These are phyloP conservation scores for Drosophila meridionalis DNA, from an alignment of 2,888 invertebrate species.

Conservation along the genomic window DNA sequence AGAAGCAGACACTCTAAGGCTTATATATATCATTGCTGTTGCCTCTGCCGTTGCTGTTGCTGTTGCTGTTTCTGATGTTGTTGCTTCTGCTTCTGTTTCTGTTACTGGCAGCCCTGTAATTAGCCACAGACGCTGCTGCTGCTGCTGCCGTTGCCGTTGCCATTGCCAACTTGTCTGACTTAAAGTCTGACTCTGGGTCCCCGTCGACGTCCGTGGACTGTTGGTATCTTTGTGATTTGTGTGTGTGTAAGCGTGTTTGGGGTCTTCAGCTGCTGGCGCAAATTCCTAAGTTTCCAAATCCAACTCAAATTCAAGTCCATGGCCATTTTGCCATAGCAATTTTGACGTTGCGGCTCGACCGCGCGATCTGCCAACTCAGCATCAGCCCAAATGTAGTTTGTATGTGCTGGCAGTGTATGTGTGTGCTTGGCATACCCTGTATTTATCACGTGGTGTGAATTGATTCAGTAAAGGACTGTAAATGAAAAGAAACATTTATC, in stretches of 20 bases:
- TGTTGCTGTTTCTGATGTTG: conserved; percentile 57
- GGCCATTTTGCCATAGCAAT: conserved; percentile 56
- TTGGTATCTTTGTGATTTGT: conserved; percentile 14
- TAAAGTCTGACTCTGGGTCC: conserved; percentile 24
- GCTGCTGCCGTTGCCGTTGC: conserved; percentile 56
- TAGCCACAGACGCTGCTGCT: conserved; percentile 72
- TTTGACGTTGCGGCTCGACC: conserved; percentile 72
- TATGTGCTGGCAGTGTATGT: neutral
- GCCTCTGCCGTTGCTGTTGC: conserved; percentile 45
- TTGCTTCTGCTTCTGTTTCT: conserved; percentile 45
- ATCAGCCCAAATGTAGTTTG: neutral
- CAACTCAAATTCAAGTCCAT: conserved; percentile 73
- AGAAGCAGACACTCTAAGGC: conserved; percentile 42
- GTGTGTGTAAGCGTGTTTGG: conserved; percentile 33
- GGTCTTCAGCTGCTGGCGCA: conserved; percentile 62
- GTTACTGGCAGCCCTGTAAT: conserved; percentile 77
- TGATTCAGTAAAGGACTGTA: neutral
- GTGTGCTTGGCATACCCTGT: conserved; percentile 30
- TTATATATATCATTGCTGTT: conserved; percentile 73
- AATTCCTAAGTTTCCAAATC: conserved; percentile 74
- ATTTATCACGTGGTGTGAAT: neutral
- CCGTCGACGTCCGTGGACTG: conserved; percentile 16
- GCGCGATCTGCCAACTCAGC: conserved; percentile 58
- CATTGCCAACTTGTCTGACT: conserved; percentile 64
- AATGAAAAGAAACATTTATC: neutral